Evolutionary conservation across 1,140 invertebrate species (phyloP), one percentile per base, ranked within the genome.

Genomic region (Oreohelix idahoensis): DNA sequence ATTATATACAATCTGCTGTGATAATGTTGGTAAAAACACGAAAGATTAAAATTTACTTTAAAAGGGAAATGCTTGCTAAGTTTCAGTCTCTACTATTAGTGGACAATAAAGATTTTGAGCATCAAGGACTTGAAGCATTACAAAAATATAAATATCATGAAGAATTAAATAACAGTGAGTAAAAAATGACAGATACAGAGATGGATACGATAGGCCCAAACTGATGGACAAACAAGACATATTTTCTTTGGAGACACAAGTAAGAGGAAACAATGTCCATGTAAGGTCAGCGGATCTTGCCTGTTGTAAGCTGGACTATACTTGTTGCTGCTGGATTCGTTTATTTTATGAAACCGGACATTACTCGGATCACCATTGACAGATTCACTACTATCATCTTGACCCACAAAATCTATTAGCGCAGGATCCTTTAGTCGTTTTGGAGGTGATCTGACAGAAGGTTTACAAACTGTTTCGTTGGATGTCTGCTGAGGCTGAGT

Each of bases 251-350:
- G n/a, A n/a, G n/a, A n/a, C n/a, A n/a, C n/a, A n/a, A n/a, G n/a
- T 8, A 58, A 29, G 35, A 58, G 29, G 35, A 58, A 63, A 29
- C 4, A 32, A 10, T 8, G 29, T 58, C 76, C 58, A 23, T 35
- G 11, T 23, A 78, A 58, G 1, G 42, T 8, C 75, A 32, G 39
- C 4, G 32, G n/a, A 38, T 58, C 58, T 79, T 42, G 35, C 77
- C 58, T 42, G 58, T 32, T 79, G 35, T 45, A 63, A 29, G 63
- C 63, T 49, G 77, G 51, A n/a, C 58, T 79, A 45, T 80, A 80
- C 36, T 80, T 80, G 66, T 80, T 71, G n/a, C 36, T 71, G n/a
- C 63, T 70, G 32, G 79, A 80, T 23, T 80, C 79, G 5, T n/a
- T n/a, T 10, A 63, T 10, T 49, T 49, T 45, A 1, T 26, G 58